Evolutionary conservation across 1,140 invertebrate species (phyloP).

Genomic region (Drosophila triauraria): DNA sequence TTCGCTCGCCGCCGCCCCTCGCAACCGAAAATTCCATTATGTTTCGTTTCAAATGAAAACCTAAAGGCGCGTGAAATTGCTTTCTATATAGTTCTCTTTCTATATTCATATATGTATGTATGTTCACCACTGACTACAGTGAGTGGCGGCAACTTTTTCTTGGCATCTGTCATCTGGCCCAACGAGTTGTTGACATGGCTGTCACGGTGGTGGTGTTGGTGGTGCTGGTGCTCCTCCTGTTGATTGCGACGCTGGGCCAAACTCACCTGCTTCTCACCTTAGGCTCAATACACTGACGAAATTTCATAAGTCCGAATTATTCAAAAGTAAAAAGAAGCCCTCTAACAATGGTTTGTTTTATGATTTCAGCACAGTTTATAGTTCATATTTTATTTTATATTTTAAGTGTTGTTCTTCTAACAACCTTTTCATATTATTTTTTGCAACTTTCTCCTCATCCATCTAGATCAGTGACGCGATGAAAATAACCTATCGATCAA

Average conservation of each 20-base stretch:
- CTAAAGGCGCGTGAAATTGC: slow-evolving; percentile 63
- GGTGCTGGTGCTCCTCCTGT: slow-evolving; percentile 1
- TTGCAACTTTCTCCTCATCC: too few species aligned
- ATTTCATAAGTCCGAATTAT: not conserved
- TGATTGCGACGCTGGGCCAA: slow-evolving; percentile 18
- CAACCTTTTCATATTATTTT: not conserved
- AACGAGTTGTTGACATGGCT: slow-evolving; percentile 45
- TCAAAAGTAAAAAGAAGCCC: not conserved
- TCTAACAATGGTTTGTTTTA: not conserved
- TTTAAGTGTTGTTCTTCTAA: not conserved
- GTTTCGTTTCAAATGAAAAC: slow-evolving; percentile 40
- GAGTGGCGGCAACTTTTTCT: slow-evolving; percentile 40
- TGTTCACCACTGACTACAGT: slow-evolving; percentile 12
- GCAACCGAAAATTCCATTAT: slow-evolving; percentile 61
- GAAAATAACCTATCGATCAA: not conserved
- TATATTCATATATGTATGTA: not conserved
- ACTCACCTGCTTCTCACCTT: slow-evolving; percentile 13
- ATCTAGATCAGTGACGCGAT: not conserved
- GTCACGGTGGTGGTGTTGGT: not conserved
- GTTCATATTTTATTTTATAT: not conserved
- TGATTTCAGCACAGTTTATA: not conserved
- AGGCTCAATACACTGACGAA: slow-evolving; percentile 1
- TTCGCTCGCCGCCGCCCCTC: slow-evolving; percentile 16
- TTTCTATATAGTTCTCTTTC: slow-evolving; percentile 28
- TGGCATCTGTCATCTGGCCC: slow-evolving; percentile 45